phyloP scores from a whole-genome alignment of 2,888 invertebrate genomes.

The Limnephilus auricula region DNA sequence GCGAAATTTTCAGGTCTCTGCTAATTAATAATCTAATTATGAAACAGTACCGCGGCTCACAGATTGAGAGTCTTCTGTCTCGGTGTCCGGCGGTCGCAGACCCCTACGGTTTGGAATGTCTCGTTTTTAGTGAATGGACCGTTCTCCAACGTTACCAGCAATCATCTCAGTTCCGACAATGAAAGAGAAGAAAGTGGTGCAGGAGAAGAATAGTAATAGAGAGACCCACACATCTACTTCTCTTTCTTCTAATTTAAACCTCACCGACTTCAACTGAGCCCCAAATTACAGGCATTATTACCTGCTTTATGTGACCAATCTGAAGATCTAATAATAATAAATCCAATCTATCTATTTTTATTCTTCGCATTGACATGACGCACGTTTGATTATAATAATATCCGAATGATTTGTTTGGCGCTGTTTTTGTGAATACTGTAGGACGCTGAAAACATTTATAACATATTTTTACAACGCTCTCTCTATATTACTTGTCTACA shows the following conservation, averaged over 20 bases:
- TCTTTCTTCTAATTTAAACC: not conserved
- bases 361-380: not conserved
- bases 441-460: no score
- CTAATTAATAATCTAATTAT: no score
- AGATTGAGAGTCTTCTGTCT: not conserved
- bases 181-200: constrained; percentile 33
- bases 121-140: constrained; percentile 40
- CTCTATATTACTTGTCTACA: no score
- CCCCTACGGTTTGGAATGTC: constrained; percentile 48
- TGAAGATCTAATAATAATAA: not conserved
- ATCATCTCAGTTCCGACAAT: constrained; percentile 47
- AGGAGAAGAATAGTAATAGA: not conserved
- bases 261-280: not conserved
- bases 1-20: no score
- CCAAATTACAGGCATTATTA: constrained; percentile 23
- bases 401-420: no score
- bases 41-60: not conserved
- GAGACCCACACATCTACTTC: not conserved
- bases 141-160: constrained; percentile 32
- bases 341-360: no score
- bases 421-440: no score
- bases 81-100: not conserved
- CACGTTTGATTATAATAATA: no score
- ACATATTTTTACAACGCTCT: no score
- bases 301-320: constrained; percentile 31